Evolutionary conservation across 2,797 vertebrate species (phyloP), one percentile per base, ranked within the genome.

Genomic region (Psittacula echo): DNA sequence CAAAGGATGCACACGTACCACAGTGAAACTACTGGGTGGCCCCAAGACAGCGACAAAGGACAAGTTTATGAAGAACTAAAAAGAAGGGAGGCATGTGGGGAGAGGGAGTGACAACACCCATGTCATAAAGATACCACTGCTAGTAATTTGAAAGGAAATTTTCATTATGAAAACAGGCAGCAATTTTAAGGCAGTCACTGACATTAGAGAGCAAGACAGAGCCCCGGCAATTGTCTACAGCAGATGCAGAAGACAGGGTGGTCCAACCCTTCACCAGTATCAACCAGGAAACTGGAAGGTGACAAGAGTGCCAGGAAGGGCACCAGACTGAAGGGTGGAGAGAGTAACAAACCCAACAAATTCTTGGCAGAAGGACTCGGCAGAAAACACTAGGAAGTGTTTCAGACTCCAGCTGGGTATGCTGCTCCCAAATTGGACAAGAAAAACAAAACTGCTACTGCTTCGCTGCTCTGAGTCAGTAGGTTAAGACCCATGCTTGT

Each of bases 321-420:
- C 80, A 94, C 80, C 76, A 95, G 95, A 91, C 93, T 72, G 42
- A 88, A 80, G 62, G 50, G 79, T 75, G 50, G 21, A 93, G 17
- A 91, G 60, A 86, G 45, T 30, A 85, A 94, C 66, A 91, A 80
- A 60, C 50, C 76, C 62, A 60, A 76, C 37, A 70, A 79, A 91
- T 60, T 91, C 79, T 81, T 94, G 87, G 90, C 90, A 93, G 80
- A 76, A 85, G 32, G 53, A 80, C 62, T 87, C 27, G 0, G 68
- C 3, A 7, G 85, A 87, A 62, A 84, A 72, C 32, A 34, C 76
- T 41, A 84, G 90, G 89, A 96, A 95, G 85, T 21, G 41, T 50
- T 86, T 91, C 65, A 95, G 94, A 96, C 90, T 88, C 58, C 94
- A 90, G 73, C 83, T 81, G 91, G 39, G 54, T 45, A 58, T 9